Conservation (phyloP, 2,113 vertebrate species). For the Lontra canadensis region DNA sequence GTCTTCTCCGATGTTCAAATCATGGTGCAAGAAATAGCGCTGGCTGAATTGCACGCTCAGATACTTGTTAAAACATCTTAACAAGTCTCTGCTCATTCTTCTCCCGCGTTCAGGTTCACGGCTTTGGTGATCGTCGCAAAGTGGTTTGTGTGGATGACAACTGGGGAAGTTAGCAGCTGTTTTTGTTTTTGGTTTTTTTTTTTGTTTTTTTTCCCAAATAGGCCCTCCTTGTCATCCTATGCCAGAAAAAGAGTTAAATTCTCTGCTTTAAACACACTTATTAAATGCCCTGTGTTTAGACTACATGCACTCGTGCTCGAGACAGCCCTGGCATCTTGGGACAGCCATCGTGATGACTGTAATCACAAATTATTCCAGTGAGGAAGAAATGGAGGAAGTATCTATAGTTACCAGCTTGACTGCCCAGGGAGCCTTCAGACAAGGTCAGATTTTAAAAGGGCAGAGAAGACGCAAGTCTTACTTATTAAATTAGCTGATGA, state of each 20-base stretch:
- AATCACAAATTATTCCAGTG: conserved; percentile 39
- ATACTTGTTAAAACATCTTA: conserved; percentile 38
- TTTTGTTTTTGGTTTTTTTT: background rate
- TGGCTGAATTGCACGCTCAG: background rate
- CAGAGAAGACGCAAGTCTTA: conserved; percentile 45
- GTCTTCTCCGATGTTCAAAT: conserved; percentile 44
- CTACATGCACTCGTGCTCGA: background rate
- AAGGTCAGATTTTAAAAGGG: conserved; percentile 70
- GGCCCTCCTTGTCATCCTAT: background rate
- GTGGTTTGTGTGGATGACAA: background rate
- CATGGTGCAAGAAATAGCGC: background rate
- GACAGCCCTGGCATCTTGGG: conserved; percentile 35
- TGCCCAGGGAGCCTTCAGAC: conserved; percentile 61
- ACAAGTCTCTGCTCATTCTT: background rate
- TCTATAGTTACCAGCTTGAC: conserved; percentile 41
- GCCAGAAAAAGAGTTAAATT: conserved; percentile 39
- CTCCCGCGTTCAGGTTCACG: background rate
- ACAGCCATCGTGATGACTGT: conserved; percentile 36
- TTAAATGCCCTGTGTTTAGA: background rate
- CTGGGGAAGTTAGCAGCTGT: background rate
- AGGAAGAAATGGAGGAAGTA: conserved; percentile 21
- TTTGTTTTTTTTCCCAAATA: background rate
- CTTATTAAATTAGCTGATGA: conserved; percentile 69
- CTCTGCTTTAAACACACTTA: conserved; percentile 24
- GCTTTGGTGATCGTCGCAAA: background rate